Evolutionary conservation across 2,797 vertebrate genomes (phyloP).

Genomic region (Ctenopoma multispine): DNA sequence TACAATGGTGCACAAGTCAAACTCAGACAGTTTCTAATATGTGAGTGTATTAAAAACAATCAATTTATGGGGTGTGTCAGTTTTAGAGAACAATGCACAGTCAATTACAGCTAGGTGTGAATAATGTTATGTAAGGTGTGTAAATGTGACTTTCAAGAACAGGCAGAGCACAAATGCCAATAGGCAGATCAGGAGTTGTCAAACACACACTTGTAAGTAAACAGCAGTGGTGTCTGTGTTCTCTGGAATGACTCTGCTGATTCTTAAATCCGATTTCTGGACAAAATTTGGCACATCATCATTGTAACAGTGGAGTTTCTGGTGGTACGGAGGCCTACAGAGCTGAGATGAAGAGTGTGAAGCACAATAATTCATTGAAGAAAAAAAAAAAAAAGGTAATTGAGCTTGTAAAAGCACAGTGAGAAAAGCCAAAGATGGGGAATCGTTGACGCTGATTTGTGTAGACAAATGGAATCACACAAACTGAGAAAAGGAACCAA

Average conservation of each 20-base stretch:
- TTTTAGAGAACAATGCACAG: not conserved
- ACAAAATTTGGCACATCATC: slow-evolving; percentile 2
- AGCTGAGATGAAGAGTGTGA: slow-evolving; percentile 1
- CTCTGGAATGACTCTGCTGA: slow-evolving; percentile 11
- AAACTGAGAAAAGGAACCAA: slow-evolving; percentile 31
- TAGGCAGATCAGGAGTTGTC: slow-evolving; percentile 1
- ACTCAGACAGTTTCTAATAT: not conserved
- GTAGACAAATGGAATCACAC: slow-evolving; percentile 23
- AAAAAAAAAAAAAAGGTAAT: slow-evolving; percentile 30
- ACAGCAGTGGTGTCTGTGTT: slow-evolving; percentile 1
- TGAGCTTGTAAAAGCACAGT: slow-evolving; percentile 4
- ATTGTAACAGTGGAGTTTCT: slow-evolving; percentile 6
- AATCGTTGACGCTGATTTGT: slow-evolving; percentile 32
- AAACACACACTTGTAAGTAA: slow-evolving; percentile 13
- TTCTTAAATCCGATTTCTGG: slow-evolving; percentile 20
- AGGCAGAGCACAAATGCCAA: slow-evolving; percentile 5
- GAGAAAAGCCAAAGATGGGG: slow-evolving; percentile 26
- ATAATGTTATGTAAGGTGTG: not conserved
- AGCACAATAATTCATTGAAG: slow-evolving; percentile 21
- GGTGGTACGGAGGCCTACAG: slow-evolving; percentile 3
- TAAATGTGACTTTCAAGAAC: slow-evolving; percentile 2
- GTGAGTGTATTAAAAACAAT: not conserved
- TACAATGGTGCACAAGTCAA: not conserved
- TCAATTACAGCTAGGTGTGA: not conserved
- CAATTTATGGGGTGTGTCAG: not conserved